phyloP scores from a whole-genome alignment of 2,113 vertebrate genomes.

The Cephalopholis sonnerati region DNA sequence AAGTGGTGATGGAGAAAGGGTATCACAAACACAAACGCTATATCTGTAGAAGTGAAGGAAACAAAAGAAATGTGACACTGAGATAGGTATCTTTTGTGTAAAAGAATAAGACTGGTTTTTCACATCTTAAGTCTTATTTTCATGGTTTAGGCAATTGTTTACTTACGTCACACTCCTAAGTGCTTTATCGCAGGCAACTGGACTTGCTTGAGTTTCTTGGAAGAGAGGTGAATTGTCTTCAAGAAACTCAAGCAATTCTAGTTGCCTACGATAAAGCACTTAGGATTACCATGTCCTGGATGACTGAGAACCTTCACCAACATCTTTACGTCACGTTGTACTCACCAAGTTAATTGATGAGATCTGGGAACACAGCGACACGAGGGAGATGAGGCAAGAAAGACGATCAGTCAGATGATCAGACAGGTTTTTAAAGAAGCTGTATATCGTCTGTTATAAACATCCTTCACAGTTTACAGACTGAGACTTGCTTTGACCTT shows the following conservation, averaged over 20 bases:
- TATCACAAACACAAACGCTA: background rate
- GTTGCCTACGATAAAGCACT: too few species aligned
- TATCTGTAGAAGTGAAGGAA: slow-evolving; percentile 2
- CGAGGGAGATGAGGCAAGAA: background rate
- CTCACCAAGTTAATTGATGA: background rate
- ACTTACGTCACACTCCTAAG: background rate
- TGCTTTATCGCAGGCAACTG: too few species aligned
- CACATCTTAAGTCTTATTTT: background rate
- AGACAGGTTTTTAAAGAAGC: background rate
- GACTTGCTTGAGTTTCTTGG: too few species aligned
- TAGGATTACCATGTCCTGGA: too few species aligned
- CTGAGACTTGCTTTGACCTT: too few species aligned
- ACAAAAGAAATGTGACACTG: background rate
- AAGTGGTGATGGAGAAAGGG: too few species aligned
- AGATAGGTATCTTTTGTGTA: background rate
- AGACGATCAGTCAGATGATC: background rate
- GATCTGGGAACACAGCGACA: background rate
- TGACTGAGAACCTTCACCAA: too few species aligned
- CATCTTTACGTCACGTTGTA: background rate
- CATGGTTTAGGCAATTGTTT: background rate
- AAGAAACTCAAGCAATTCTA: too few species aligned
- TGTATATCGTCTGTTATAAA: too few species aligned
- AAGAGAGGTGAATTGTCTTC: too few species aligned
- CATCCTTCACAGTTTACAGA: too few species aligned
- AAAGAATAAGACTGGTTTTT: background rate